phyloP scores from a whole-genome alignment of 2,888 invertebrate species.

The Fragum whitleyi region DNA sequence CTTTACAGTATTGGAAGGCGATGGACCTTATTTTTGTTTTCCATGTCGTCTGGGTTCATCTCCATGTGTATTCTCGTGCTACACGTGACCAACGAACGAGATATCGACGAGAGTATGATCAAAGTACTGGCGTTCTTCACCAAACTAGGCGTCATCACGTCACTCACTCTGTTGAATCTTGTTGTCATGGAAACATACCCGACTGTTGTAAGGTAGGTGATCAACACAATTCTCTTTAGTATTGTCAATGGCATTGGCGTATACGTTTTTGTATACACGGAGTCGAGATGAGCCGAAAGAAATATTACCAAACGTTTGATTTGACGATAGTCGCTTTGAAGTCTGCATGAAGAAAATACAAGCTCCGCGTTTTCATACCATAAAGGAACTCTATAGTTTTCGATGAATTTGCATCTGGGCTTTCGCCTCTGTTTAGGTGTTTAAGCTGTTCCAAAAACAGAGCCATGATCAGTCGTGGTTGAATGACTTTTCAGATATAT shows the following conservation, averaged over 20 bases:
- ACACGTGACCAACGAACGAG: slow-evolving; percentile 75
- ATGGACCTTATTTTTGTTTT: slow-evolving; percentile 79
- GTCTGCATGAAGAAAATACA: too few relatives aligned
- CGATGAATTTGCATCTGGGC: too few relatives aligned
- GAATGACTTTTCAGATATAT: too few relatives aligned
- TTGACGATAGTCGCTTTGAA: not conserved
- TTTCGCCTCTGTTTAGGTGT: too few relatives aligned
- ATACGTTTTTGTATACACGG: too few relatives aligned
- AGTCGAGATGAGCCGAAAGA: too few relatives aligned
- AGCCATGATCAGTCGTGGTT: too few relatives aligned
- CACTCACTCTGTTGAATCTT: slow-evolving; percentile 71
- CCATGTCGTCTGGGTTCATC: slow-evolving; percentile 78
- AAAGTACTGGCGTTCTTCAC: slow-evolving; percentile 76
- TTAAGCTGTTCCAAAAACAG: too few relatives aligned
- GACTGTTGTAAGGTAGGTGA: slow-evolving; percentile 73
- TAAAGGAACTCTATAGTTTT: too few relatives aligned
- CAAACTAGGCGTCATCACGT: slow-evolving; percentile 77
- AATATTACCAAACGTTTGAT: not conserved
- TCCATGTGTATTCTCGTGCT: slow-evolving; percentile 76
- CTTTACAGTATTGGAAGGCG: slow-evolving; percentile 78
- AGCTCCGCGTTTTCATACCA: too few relatives aligned
- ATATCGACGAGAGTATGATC: slow-evolving; percentile 72
- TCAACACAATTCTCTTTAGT: not conserved
- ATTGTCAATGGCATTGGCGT: too few relatives aligned
- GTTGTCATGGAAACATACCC: slow-evolving; percentile 77